These are phyloP conservation scores for Triplophysa rosa DNA, from an alignment of 2,113 vertebrate species.

Conservation along the genomic window DNA sequence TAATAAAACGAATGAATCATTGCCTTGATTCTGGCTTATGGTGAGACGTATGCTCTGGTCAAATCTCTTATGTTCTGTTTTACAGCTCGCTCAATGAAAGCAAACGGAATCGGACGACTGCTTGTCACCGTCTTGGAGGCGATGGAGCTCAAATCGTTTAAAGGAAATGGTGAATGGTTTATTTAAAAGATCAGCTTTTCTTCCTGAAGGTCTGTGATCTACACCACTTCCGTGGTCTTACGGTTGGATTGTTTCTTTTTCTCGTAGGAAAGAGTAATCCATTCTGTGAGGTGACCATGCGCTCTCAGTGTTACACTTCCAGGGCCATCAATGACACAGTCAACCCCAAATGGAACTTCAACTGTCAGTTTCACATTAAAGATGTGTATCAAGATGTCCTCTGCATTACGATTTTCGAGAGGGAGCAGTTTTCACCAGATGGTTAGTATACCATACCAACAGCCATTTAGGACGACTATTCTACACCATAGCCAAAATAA, in stretches of 20 bases:
- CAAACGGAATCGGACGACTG: constrained; percentile 87
- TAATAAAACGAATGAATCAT: neutral
- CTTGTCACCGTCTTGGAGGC: constrained; percentile 92
- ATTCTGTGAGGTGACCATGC: constrained; percentile 95
- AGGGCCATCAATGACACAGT: constrained; percentile 88
- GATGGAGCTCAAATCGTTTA: constrained; percentile 87
- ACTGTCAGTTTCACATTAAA: constrained; percentile 95
- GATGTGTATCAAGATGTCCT: constrained; percentile 94
- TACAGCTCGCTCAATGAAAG: constrained; percentile 87
- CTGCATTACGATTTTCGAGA: constrained; percentile 90
- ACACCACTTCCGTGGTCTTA: neutral
- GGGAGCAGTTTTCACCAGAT: constrained; percentile 92
- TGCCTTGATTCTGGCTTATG: neutral
- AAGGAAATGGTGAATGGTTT: constrained; percentile 80
- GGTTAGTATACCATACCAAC: constrained; percentile 73
- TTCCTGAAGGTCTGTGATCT: neutral
- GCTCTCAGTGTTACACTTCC: constrained; percentile 90
- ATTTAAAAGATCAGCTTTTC: neutral
- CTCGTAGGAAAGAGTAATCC: constrained; percentile 89
- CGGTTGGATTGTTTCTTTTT: neutral
- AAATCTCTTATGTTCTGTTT: constrained; percentile 17
- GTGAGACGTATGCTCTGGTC: neutral
- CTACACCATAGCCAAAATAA: neutral
- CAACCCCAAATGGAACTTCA: constrained; percentile 97
- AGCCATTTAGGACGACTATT: neutral